These are phyloP conservation scores for Apodemus speciosus DNA, from an alignment of 2,113 vertebrate genomes.

Conservation along the genomic window DNA sequence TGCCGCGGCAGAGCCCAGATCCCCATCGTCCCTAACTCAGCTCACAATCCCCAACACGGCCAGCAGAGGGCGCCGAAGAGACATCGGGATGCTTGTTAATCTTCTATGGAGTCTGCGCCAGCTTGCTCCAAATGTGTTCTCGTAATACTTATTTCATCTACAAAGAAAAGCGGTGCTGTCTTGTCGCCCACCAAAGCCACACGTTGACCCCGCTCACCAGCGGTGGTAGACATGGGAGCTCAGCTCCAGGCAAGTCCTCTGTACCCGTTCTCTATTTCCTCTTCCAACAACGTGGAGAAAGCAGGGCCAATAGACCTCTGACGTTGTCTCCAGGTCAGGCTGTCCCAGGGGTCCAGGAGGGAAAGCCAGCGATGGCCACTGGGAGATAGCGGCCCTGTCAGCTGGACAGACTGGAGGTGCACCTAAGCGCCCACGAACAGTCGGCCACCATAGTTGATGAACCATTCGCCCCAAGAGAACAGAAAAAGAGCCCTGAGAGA, in stretches of 20 bases:
- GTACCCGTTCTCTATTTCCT: neutral
- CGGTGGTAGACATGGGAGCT: neutral
- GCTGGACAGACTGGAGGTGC: neutral
- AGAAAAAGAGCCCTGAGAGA: neutral
- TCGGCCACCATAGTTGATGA: neutral
- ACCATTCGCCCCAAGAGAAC: neutral
- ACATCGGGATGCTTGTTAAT: fast-evolving
- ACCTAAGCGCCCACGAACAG: neutral
- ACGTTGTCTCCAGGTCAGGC: neutral
- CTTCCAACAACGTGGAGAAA: neutral
- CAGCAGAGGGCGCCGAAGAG: neutral
- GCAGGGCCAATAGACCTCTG: fast-evolving
- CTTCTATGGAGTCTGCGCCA: too few species aligned
- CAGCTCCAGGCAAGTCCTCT: neutral
- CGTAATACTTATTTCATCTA: neutral
- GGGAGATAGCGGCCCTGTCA: neutral
- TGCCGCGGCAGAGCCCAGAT: fast-evolving
- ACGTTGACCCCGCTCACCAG: neutral
- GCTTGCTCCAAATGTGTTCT: fast-evolving
- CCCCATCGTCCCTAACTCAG: neutral
- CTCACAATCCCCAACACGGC: neutral
- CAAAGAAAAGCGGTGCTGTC: neutral
- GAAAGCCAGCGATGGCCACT: neutral
- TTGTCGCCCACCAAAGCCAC: neutral
- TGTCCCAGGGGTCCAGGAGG: too few species aligned